Percentiles rank a stretch among this genome's conserved stretches.
Conservation (phyloP, 1,140 invertebrate species). For the Homalodisca vitripennis region DNA sequence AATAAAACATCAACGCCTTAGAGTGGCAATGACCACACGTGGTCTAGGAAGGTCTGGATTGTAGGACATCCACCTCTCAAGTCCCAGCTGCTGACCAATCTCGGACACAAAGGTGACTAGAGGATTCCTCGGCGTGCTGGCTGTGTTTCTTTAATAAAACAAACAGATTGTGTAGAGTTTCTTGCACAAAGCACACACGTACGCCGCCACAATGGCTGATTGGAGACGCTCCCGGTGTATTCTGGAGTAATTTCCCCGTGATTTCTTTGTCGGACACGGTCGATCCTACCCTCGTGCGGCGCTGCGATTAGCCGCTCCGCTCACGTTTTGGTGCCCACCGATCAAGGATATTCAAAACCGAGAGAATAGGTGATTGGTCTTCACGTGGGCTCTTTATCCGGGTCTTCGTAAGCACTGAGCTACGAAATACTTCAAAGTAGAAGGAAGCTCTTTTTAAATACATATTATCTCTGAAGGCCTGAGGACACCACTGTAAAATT, state of each 20-base stretch:
- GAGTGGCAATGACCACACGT: too few species aligned
- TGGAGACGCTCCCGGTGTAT: slow-evolving; percentile 6
- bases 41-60: too few species aligned
- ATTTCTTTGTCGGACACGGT: background rate
- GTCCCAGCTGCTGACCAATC: background rate
- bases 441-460: too few species aligned
- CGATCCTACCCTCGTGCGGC: slow-evolving; percentile 1
- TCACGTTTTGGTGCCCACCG: too few species aligned
- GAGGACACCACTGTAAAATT: too few species aligned
- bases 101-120: background rate
- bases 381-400: too few species aligned
- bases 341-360: too few species aligned
- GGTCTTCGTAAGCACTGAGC: too few species aligned
- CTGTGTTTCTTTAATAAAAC: slow-evolving; percentile 14
- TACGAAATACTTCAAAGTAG: too few species aligned
- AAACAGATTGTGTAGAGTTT: slow-evolving; percentile 11
- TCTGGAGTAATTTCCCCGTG: slow-evolving; percentile 10
- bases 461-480: too few species aligned
- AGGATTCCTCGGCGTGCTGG: background rate
- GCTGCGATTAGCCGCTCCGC: slow-evolving; percentile 19
- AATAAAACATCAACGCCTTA: too few species aligned
- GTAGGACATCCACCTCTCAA: background rate
- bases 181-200: slow-evolving; percentile 21
- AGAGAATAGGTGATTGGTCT: too few species aligned
- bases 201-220: slow-evolving; percentile 11